Evolutionary conservation across 2,113 vertebrate genomes (phyloP).

Genomic region (Toxotes jaculatrix): DNA sequence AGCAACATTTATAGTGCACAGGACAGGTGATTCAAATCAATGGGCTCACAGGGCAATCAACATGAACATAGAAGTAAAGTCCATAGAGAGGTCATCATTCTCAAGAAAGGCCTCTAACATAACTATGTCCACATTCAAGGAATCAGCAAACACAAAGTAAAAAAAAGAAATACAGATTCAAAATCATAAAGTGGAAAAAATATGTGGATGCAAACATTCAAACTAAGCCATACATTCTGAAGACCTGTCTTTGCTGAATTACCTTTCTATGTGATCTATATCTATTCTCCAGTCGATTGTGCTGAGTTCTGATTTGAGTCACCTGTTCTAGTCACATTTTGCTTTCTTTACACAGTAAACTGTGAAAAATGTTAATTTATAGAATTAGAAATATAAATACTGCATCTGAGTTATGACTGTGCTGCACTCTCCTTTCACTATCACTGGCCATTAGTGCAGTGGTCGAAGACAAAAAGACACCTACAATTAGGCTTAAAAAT

Average conservation of each 20-base stretch:
- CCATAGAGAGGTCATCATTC: not conserved
- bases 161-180: not conserved
- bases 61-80: not conserved
- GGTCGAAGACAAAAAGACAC: too few species aligned
- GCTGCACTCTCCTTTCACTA: not conserved
- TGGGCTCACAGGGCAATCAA: not conserved
- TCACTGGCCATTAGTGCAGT: too few species aligned
- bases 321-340: not conserved
- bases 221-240: not conserved
- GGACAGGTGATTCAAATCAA: conserved; percentile 5
- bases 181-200: not conserved
- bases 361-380: too few species aligned
- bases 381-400: too few species aligned
- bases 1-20: not conserved
- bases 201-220: not conserved
- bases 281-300: not conserved
- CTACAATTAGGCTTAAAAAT: too few species aligned
- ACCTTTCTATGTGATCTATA: not conserved
- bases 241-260: not conserved
- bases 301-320: not conserved
- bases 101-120: not conserved
- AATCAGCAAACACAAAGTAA: not conserved
- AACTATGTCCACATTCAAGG: not conserved
- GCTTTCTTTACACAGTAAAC: too few species aligned
- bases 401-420: too few species aligned